Conservation (phyloP, 1,140 invertebrate species). For the Campodea augens region DNA sequence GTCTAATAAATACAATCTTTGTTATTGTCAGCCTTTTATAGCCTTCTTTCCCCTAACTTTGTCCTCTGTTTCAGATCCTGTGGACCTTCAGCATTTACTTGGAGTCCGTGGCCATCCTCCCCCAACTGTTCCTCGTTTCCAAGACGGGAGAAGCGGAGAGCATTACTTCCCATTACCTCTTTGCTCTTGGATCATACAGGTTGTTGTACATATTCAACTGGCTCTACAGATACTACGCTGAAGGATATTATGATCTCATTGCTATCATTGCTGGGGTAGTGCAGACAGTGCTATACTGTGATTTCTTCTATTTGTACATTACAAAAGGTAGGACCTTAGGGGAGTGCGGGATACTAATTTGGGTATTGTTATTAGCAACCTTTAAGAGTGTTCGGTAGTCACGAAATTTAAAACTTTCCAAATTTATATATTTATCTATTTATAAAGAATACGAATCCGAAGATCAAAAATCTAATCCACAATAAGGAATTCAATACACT, state of each 20-base stretch:
- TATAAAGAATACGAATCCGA: no score
- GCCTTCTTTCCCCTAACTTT: not conserved
- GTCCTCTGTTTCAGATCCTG: slow-evolving; percentile 26
- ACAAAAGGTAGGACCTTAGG: slow-evolving; percentile 65
- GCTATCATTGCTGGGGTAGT: slow-evolving; percentile 37
- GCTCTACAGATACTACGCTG: slow-evolving; percentile 40
- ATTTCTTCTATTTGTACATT: slow-evolving; percentile 82
- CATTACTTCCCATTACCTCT: slow-evolving; percentile 45
- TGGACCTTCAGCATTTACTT: slow-evolving; percentile 51
- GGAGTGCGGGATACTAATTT: no score
- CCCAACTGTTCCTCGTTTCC: slow-evolving; percentile 44
- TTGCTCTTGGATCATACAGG: slow-evolving; percentile 39
- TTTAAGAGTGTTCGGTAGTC: no score
- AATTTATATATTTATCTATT: no score
- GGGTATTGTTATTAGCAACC: no score
- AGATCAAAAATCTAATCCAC: no score
- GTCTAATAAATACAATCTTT: no score
- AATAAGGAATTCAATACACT: no score
- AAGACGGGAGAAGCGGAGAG: slow-evolving; percentile 45
- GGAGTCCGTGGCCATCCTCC: slow-evolving; percentile 43
- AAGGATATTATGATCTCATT: slow-evolving; percentile 40
- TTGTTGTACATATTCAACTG: slow-evolving; percentile 43
- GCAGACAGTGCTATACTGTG: slow-evolving; percentile 43
- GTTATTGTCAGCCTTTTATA: no score
- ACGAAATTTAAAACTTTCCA: no score